Percentiles rank a stretch among this genome's conserved stretches.
These are phyloP conservation scores for Stegostoma tigrinum DNA, from an alignment of 2,113 vertebrate species.

Conservation along the genomic window DNA sequence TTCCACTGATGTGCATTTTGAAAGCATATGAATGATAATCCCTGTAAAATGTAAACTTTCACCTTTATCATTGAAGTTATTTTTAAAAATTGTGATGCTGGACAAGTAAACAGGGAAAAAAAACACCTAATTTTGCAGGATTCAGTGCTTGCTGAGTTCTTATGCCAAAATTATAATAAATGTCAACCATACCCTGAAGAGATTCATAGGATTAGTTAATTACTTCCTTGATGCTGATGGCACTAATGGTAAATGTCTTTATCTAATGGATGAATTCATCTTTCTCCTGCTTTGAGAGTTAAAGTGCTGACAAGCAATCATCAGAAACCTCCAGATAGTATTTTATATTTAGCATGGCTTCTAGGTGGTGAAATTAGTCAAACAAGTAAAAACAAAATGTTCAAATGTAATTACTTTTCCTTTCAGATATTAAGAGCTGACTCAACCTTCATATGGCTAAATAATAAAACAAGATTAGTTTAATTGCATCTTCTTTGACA, in stretches of 20 bases:
- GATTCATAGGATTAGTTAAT: conserved; percentile 21
- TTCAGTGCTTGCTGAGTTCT: not conserved
- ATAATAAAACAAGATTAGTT: conserved; percentile 12
- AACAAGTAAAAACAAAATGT: not conserved
- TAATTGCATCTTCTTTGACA: not conserved
- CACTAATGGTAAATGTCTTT: conserved; percentile 25
- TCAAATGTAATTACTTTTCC: not conserved
- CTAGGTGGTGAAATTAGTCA: not conserved
- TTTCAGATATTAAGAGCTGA: not conserved
- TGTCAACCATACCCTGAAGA: conserved; percentile 19
- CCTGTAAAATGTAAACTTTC: not conserved
- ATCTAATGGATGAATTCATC: conserved; percentile 33
- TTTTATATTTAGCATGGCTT: conserved; percentile 25
- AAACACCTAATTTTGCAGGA: conserved; percentile 6
- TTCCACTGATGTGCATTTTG: not conserved
- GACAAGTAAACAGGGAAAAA: conserved; percentile 6
- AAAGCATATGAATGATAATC: conserved; percentile 1
- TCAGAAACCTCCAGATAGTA: not conserved
- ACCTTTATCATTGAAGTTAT: not conserved
- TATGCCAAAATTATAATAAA: not conserved
- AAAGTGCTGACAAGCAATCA: conserved; percentile 20
- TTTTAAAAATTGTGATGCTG: not conserved
- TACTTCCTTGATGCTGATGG: conserved; percentile 29
- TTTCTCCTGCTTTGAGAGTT: conserved; percentile 22
- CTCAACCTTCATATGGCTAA: not conserved